Evolutionary conservation across 2,888 invertebrate genomes (phyloP).

Genomic region (Habroteleia sp.): DNA sequence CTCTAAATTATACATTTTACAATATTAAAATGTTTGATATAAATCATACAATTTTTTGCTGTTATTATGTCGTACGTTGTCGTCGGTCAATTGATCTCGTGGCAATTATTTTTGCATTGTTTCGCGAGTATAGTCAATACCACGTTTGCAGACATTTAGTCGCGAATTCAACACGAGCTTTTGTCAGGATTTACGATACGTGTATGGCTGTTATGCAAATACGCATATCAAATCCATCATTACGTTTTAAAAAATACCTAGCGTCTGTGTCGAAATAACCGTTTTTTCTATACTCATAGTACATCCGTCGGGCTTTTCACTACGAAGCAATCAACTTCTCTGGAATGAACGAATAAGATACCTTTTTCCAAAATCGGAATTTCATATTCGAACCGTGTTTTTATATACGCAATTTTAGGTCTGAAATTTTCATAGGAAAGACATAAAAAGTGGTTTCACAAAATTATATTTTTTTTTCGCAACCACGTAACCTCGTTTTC

Average conservation of each 20-base stretch:
- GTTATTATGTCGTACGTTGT: not conserved
- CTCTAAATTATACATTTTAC: not conserved
- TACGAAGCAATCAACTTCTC: not conserved
- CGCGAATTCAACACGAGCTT: conserved; percentile 7
- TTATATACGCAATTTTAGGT: not conserved
- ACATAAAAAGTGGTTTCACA: conserved; percentile 10
- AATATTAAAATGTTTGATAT: conserved; percentile 13
- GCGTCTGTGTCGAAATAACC: conserved; percentile 16
- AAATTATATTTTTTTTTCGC: conserved; percentile 44
- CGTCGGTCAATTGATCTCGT: conserved; percentile 22
- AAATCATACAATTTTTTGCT: conserved; percentile 37
- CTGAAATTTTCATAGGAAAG: conserved; percentile 12
- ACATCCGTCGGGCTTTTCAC: conserved; percentile 10
- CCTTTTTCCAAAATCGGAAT: not conserved
- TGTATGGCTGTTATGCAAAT: conserved; percentile 49
- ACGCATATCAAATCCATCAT: conserved; percentile 42
- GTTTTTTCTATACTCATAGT: not conserved
- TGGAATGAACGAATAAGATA: not conserved
- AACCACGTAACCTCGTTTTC: conserved; percentile 29
- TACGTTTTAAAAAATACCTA: conserved; percentile 27
- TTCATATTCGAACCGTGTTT: conserved; percentile 1
- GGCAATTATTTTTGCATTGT: conserved; percentile 26
- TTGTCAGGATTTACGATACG: conserved; percentile 41
- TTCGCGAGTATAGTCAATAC: conserved; percentile 20
- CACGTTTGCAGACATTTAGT: conserved; percentile 43